A percentile compares a stretch with the other conserved stretches of the same genome.
Evolutionary conservation across 2,888 invertebrate species (phyloP).

Genomic region (Harpagoxenus sublaevis): DNA sequence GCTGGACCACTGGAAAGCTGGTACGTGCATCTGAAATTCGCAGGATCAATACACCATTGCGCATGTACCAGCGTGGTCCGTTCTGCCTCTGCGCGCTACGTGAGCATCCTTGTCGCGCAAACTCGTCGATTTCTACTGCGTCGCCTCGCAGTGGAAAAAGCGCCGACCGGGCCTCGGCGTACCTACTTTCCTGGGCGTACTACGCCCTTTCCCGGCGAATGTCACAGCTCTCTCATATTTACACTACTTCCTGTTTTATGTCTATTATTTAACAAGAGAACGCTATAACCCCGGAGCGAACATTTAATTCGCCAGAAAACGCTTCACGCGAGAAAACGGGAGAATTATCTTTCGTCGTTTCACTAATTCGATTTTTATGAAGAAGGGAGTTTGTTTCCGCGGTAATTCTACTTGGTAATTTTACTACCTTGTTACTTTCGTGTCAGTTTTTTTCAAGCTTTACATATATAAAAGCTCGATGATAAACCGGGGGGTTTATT

Average conservation of each 20-base stretch:
- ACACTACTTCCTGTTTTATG: background rate
- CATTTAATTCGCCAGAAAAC: background rate
- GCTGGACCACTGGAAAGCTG: slow-evolving; percentile 83
- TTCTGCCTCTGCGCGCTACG: slow-evolving; percentile 63
- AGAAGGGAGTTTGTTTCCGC: background rate
- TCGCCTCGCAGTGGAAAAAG: slow-evolving; percentile 56
- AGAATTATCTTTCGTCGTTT: background rate
- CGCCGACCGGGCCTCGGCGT: slow-evolving; percentile 44
- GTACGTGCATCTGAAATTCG: slow-evolving; percentile 73
- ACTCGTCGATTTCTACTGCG: slow-evolving; percentile 60
- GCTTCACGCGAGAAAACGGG: background rate
- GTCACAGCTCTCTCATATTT: background rate
- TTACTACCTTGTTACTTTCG: background rate
- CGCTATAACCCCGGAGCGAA: background rate
- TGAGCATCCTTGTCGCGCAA: slow-evolving; percentile 65
- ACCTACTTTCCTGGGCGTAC: slow-evolving; percentile 16
- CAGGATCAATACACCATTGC: slow-evolving; percentile 80
- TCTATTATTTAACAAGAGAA: background rate
- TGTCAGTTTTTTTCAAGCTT: slow-evolving; percentile 48
- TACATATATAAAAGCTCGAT: slow-evolving; percentile 20
- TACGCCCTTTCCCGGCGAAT: slow-evolving; percentile 43
- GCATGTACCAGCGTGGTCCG: slow-evolving; percentile 73
- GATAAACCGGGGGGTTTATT: slow-evolving; percentile 69
- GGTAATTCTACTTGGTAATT: slow-evolving; percentile 29
- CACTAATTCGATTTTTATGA: background rate